Evolutionary conservation across 2,797 vertebrate species (phyloP).

Genomic region (Xiphophorus birchmanni): DNA sequence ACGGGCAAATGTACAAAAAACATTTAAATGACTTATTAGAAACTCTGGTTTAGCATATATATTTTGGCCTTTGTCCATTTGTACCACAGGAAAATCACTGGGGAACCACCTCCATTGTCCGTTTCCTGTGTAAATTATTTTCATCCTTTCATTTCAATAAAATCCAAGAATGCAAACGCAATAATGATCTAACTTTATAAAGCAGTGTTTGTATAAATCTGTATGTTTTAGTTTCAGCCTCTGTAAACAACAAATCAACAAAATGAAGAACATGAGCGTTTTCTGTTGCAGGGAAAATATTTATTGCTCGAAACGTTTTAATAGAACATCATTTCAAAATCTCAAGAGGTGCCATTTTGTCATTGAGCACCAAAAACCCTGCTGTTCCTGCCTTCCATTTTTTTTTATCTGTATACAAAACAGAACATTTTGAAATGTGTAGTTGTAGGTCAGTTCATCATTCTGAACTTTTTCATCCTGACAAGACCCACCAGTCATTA

Average conservation of each 20-base stretch:
- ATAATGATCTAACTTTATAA: not conserved
- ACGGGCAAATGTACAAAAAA: not conserved
- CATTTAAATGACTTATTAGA: not conserved
- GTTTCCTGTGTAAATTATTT: not conserved
- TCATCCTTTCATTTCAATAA: not conserved
- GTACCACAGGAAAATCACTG: not conserved
- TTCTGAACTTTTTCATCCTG: slow-evolving; percentile 43
- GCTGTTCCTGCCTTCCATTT: not conserved
- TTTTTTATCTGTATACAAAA: not conserved
- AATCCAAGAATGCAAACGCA: not conserved
- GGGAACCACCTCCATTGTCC: not conserved
- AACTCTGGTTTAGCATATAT: not conserved
- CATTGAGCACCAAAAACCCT: not conserved
- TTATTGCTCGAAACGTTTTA: not conserved
- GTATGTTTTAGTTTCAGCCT: not conserved
- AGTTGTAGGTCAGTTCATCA: slow-evolving; percentile 17
- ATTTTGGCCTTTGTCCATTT: not conserved
- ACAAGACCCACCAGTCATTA: slow-evolving; percentile 2
- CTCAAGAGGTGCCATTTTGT: not conserved
- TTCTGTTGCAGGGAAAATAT: not conserved
- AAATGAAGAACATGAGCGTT: not conserved
- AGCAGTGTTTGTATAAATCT: not conserved
- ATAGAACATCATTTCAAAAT: not conserved
- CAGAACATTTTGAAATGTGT: slow-evolving; percentile 36
- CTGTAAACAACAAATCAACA: not conserved